These are phyloP conservation scores for Ariopsis seemanni DNA, from an alignment of 2,113 vertebrate species.

Conservation along the genomic window DNA sequence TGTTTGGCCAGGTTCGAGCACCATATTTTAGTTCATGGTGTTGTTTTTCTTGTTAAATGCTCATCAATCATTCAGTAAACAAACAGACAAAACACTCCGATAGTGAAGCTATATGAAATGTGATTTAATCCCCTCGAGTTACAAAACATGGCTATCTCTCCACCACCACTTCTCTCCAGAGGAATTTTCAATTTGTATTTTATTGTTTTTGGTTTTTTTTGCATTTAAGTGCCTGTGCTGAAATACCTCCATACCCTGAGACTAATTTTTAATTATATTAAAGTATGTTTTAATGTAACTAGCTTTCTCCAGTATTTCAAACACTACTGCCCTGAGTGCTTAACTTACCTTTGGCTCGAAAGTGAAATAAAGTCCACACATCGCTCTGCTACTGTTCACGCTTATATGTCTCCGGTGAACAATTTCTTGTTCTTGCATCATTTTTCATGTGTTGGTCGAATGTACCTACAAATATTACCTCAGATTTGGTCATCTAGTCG, in stretches of 20 bases:
- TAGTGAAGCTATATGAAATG: background rate
- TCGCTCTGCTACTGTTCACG: background rate
- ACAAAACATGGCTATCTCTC: background rate
- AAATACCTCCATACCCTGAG: background rate
- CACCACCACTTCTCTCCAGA: background rate
- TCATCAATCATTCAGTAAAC: background rate
- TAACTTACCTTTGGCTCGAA: background rate
- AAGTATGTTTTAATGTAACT: background rate
- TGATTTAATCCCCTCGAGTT: background rate
- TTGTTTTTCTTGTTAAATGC: background rate
- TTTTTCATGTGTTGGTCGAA: slow-evolving; percentile 26
- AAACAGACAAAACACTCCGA: background rate
- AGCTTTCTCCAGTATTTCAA: background rate
- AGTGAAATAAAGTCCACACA: background rate
- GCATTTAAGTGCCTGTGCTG: background rate
- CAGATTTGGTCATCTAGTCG: slow-evolving; percentile 15
- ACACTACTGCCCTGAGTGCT: background rate
- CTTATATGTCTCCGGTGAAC: background rate
- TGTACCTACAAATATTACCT: slow-evolving; percentile 17
- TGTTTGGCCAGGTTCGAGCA: too few relatives aligned
- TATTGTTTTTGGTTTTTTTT: background rate
- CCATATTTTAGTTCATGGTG: background rate
- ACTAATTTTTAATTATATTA: background rate
- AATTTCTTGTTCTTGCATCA: slow-evolving; percentile 48
- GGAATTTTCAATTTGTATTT: background rate